Evolutionary conservation across 1,140 invertebrate genomes (phyloP), one percentile per base, ranked within the genome.

Genomic region (Brevipalpus yothersi): DNA sequence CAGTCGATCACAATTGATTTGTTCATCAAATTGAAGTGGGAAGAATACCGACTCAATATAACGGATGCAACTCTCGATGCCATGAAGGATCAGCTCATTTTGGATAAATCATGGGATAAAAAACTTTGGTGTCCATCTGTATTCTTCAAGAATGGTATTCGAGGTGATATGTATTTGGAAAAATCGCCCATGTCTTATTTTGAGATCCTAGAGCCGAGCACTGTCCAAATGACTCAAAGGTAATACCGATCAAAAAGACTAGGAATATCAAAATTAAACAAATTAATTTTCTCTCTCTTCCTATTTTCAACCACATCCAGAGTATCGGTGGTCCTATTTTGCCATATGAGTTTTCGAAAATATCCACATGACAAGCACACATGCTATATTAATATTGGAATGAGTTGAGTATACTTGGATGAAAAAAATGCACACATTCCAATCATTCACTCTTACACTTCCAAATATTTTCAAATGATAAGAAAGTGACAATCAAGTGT

Each of bases 321-420:
- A 41, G 31, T 62, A n/a, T 39, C 41, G 9, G 13, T 62, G 4
- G 53, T 61, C 23, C 31, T 60, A 19, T 45, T 43, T 19, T 62
- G 61, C 40, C 15, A 62, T 13, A 60, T 62, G 58, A 49, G 60
- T 39, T 62, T 62, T 42, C 12, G 23, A 21, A 62, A 62, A 47
- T 62, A 54, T 58, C 61, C 61, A 15, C 60, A 62, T 43, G 61
- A 62, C 42, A 58, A 17, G 42, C 58, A 62, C 45, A 43, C n/a
- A 8, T 62, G 61, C 49, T 54, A 21, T 43, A 60, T 62, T 10
- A 58, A 62, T 53, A 41, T 62, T 31, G 42, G 43, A 43, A 60
- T 39, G 19, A 49, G 61, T 62, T 56, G 13, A 53, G 41, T 56
- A 21, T 53, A 10, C 12, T 49, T 49, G 15, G 9, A 41, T 57